Evolutionary conservation across 1,140 invertebrate species (phyloP).

Genomic region (Heliconius nattereri): DNA sequence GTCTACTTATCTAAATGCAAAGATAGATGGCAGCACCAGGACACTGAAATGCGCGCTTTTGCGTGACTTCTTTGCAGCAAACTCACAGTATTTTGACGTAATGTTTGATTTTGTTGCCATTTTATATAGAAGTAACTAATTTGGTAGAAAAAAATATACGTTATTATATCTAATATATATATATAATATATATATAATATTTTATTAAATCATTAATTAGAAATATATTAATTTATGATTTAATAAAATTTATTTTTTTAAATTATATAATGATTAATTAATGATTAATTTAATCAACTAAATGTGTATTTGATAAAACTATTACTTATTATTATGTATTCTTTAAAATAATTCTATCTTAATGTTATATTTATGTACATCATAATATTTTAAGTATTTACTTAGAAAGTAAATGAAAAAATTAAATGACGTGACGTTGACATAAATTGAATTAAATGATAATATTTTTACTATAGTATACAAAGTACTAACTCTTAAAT

Average conservation of each 20-base stretch:
- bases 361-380: not conserved
- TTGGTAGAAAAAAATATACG: constrained; percentile 14
- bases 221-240: not conserved
- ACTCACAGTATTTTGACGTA: constrained; percentile 52
- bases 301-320: no score
- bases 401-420: no score
- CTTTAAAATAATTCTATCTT: not conserved
- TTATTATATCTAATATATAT: no score
- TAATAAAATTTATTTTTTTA: no score
- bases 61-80: constrained; percentile 49
- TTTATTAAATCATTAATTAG: no score
- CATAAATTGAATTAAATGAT: no score
- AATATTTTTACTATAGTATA: not conserved
- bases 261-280: no score
- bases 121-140: constrained; percentile 28
- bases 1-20: not conserved
- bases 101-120: constrained; percentile 42
- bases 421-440: no score
- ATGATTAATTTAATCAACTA: no score
- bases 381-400: no score
- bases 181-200: no score
- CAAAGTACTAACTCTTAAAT: not conserved
- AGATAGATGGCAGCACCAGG: constrained; percentile 55
- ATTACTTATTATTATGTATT: not conserved
- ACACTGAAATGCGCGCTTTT: constrained; percentile 58